These are phyloP conservation scores for Amitus sp. DNA, from an alignment of 2,888 invertebrate species.

Conservation along the genomic window DNA sequence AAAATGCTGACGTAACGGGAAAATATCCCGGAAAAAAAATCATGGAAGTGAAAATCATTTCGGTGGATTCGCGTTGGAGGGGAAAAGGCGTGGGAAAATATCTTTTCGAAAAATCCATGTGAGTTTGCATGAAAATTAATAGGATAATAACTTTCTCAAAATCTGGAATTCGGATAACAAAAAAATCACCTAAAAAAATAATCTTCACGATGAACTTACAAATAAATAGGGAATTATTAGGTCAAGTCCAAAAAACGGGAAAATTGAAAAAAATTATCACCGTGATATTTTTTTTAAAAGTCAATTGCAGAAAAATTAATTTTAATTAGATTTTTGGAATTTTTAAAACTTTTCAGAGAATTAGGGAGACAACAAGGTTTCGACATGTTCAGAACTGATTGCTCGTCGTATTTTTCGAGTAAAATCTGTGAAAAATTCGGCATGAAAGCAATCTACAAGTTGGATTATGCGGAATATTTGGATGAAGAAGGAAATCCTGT, in stretches of 20 bases:
- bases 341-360: conserved; percentile 67
- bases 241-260: conserved; percentile 7
- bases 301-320: too few relatives aligned
- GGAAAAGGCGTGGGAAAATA: conserved; percentile 75
- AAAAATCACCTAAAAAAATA: not conserved
- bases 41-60: conserved; percentile 74
- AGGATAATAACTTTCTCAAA: not conserved
- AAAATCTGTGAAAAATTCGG: conserved; percentile 77
- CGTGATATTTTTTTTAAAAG: too few relatives aligned
- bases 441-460: conserved; percentile 74
- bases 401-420: conserved; percentile 81
- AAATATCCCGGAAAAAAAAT: conserved; percentile 69
- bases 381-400: conserved; percentile 75
- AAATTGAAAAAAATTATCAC: too few relatives aligned
- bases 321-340: not conserved
- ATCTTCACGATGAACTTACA: too few relatives aligned
- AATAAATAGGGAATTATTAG: too few relatives aligned
- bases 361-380: conserved; percentile 68
- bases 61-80: conserved; percentile 74
- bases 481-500: conserved; percentile 72
- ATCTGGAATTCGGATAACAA: not conserved
- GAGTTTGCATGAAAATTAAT: conserved; percentile 54
- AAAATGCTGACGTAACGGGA: conserved; percentile 69
- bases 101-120: conserved; percentile 73
- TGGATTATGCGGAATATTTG: conserved; percentile 74